Base-by-base conservation (phyloP, 2,797 vertebrate species). In the Pseudochirops cupreus region DNA sequence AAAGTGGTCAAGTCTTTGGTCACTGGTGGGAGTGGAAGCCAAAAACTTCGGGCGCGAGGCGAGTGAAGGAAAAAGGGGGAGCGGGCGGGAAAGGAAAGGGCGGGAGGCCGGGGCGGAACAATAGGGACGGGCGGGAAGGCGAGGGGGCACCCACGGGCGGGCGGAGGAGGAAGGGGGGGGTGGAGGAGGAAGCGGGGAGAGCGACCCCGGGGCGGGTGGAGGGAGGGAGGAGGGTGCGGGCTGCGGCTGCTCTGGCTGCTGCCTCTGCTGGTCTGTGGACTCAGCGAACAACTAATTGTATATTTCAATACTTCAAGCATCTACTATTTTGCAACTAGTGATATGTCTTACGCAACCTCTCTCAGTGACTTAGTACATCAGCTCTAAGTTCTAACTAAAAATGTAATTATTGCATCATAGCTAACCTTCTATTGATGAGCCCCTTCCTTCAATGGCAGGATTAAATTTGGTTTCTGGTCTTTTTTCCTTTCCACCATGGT, bases 251-350 rank as follows among this genome's bases (percentile, higher is more conserved):
- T 98, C 97, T 97, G 98, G 97, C 98, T 98, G 98, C 98, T 98
- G 98, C 98, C 98, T 98, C 98, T 98, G 98, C 98, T 98, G 98
- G 98, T 98, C 98, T 98, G 98, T 98, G 98, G 46, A 39, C 67
- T 46, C 2, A 82, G 39, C 46, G 16, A 39, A 39, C 26, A 74
- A 39, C 18, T 24, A 82, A 82, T 39, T 82, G 46, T 82, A 10
- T 82, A 82, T 46, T 82, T 46, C n/a, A 39, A 21, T 39, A 74
- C 5, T 74, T 39, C 6, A 74, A 82, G n/a, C n/a, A 82, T 46
- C n/a, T 82, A n/a, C 16, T 82, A 24, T 46, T 82, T 82, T 9
- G 39, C n/a, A 74, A 74, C n/a, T 39, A 82, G 67, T 82, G 6
- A 21, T 82, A 82, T 24, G 6, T 5, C 16, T 82, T 21, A 82